Percentiles rank a stretch among this genome's conserved stretches.
These are phyloP conservation scores for Meleagris gallopavo DNA, from an alignment of 2,113 vertebrate genomes.

Conservation along the genomic window DNA sequence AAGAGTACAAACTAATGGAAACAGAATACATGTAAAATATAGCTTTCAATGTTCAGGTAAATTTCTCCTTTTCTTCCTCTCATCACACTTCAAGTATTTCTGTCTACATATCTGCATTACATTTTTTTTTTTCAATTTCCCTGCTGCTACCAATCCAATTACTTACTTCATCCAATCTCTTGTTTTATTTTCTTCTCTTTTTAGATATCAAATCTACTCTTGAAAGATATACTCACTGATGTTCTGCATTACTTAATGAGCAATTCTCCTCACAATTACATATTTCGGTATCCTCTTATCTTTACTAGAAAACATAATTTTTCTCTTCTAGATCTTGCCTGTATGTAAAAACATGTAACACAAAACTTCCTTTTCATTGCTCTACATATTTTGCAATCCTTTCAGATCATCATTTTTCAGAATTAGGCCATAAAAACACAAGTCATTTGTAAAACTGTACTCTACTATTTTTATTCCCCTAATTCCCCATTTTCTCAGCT, in stretches of 20 bases:
- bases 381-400: background rate
- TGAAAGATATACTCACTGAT: background rate
- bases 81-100: background rate
- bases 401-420: background rate
- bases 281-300: background rate
- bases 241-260: background rate
- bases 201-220: background rate
- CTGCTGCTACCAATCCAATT: background rate
- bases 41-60: background rate
- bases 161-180: background rate
- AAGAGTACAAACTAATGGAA: background rate
- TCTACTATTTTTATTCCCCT: background rate
- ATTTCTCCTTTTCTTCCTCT: background rate
- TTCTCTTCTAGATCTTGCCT: conserved; percentile 1
- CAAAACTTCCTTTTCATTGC: background rate
- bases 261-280: background rate
- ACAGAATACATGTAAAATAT: background rate
- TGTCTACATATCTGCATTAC: accelerated
- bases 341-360: background rate
- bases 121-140: background rate
- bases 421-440: background rate
- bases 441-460: background rate
- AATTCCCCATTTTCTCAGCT: background rate
- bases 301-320: background rate
- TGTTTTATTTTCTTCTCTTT: background rate